Percentiles rank a stretch among this genome's conserved stretches.
Evolutionary conservation across 2,797 vertebrate genomes (phyloP).

Genomic region (Carduelis carduelis): DNA sequence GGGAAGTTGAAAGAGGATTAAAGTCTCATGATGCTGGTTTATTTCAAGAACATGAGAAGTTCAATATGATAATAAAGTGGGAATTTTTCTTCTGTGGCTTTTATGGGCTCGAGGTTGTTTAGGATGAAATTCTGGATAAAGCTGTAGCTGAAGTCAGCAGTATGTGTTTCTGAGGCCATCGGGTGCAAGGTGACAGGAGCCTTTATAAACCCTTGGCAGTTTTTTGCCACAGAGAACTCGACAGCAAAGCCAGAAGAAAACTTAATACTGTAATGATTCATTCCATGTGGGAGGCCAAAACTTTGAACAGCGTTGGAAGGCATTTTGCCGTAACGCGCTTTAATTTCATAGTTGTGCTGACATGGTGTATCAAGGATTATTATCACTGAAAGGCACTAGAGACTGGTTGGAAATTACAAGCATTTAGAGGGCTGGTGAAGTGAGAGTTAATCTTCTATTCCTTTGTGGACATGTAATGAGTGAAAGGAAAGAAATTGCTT

Average conservation of each 20-base stretch:
- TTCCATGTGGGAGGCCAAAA: not conserved
- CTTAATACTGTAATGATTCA: not conserved
- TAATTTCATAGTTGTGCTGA: not conserved
- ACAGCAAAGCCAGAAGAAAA: slow-evolving; percentile 14
- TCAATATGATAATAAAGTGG: slow-evolving; percentile 23
- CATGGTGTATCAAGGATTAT: not conserved
- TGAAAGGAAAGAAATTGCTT: not conserved
- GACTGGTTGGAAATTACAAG: not conserved
- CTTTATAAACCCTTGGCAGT: not conserved
- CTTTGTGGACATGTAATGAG: not conserved
- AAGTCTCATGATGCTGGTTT: slow-evolving; percentile 7
- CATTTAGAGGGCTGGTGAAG: not conserved
- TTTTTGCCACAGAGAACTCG: not conserved
- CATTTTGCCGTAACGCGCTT: not conserved
- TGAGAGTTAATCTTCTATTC: not conserved
- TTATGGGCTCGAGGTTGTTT: not conserved
- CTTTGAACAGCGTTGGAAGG: not conserved
- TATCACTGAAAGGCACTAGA: not conserved
- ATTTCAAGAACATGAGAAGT: slow-evolving; percentile 28
- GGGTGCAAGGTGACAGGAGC: not conserved
- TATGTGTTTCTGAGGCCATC: not conserved
- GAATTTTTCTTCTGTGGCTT: slow-evolving; percentile 17
- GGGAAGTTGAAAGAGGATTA: slow-evolving; percentile 28
- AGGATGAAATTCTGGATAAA: not conserved
- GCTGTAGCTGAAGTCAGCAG: not conserved